A percentile compares a stretch with the other conserved stretches of the same genome.
These are phyloP conservation scores for Cerceris ruficornis DNA, from an alignment of 2,888 invertebrate species.

Conservation along the genomic window DNA sequence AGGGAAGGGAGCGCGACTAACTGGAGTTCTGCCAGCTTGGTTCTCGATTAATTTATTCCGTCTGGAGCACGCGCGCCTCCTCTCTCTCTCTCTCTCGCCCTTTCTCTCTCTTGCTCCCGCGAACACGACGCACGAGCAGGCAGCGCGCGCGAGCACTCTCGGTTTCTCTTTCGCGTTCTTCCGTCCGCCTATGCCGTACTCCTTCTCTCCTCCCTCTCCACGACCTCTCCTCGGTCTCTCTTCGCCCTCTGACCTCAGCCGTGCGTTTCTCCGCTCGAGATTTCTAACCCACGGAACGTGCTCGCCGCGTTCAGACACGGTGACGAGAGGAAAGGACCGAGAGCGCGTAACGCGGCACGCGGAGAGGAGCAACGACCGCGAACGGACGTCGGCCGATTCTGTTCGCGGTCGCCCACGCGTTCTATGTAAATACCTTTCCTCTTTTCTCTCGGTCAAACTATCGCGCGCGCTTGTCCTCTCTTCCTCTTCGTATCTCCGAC, in stretches of 20 bases:
- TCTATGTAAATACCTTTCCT: slow-evolving; percentile 46
- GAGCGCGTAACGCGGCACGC: slow-evolving; percentile 16
- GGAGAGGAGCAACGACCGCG: slow-evolving; percentile 16
- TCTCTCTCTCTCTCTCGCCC: not conserved
- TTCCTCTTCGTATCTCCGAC: no score
- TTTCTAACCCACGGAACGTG: slow-evolving; percentile 30
- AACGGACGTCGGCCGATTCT: slow-evolving; percentile 25
- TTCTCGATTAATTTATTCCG: slow-evolving; percentile 66
- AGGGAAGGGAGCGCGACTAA: slow-evolving; percentile 30
- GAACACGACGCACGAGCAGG: not conserved
- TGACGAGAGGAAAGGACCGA: slow-evolving; percentile 38
- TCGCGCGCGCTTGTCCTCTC: not conserved
- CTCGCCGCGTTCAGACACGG: slow-evolving; percentile 45
- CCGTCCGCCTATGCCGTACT: no score
- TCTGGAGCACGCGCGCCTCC: slow-evolving; percentile 46
- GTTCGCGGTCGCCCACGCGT: slow-evolving; percentile 4
- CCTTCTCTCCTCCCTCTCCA: not conserved
- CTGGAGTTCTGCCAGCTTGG: slow-evolving; percentile 62
- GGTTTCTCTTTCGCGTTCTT: no score
- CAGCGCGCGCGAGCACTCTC: no score
- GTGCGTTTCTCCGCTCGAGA: slow-evolving; percentile 17
- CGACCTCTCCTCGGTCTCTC: slow-evolving; percentile 6
- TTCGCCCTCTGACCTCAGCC: not conserved
- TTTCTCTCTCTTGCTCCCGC: not conserved
- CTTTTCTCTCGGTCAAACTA: slow-evolving; percentile 57